A percentile compares a stretch with the other conserved stretches of the same genome.
Conservation (phyloP, 2,888 invertebrate species). For the Apotomis capreana region DNA sequence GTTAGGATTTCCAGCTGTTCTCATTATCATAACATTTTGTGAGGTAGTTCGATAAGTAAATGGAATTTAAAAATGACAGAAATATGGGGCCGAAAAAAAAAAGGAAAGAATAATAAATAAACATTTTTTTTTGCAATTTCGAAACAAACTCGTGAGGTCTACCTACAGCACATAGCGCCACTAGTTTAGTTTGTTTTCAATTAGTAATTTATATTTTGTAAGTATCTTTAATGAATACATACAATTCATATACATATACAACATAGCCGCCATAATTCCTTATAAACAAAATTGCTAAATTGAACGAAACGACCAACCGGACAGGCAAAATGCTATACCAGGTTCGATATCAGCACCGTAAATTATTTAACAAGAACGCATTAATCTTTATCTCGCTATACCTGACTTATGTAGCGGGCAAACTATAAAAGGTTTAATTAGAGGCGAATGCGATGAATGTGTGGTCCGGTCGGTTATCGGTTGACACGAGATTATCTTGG, state of each 20-base stretch:
- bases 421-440: constrained; percentile 71
- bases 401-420: constrained; percentile 54
- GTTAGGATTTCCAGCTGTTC: too few species aligned
- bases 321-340: constrained; percentile 50
- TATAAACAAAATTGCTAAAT: constrained; percentile 45
- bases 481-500: constrained; percentile 69
- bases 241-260: background rate
- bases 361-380: constrained; percentile 77
- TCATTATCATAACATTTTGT: too few species aligned
- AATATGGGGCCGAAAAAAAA: too few species aligned
- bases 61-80: too few species aligned
- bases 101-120: too few species aligned
- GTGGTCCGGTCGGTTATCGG: constrained; percentile 71
- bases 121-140: too few species aligned
- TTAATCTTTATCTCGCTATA: constrained; percentile 77
- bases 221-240: too few species aligned
- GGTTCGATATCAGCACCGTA: constrained; percentile 68
- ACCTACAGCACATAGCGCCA: too few species aligned
- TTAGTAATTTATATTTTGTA: too few species aligned
- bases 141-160: too few species aligned
- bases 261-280: constrained; percentile 33
- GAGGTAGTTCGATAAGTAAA: too few species aligned
- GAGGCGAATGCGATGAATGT: constrained; percentile 70
- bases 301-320: constrained; percentile 40
- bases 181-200: too few species aligned